Evolutionary conservation across 2,797 vertebrate genomes (phyloP).

Genomic region (Fringilla coelebs): DNA sequence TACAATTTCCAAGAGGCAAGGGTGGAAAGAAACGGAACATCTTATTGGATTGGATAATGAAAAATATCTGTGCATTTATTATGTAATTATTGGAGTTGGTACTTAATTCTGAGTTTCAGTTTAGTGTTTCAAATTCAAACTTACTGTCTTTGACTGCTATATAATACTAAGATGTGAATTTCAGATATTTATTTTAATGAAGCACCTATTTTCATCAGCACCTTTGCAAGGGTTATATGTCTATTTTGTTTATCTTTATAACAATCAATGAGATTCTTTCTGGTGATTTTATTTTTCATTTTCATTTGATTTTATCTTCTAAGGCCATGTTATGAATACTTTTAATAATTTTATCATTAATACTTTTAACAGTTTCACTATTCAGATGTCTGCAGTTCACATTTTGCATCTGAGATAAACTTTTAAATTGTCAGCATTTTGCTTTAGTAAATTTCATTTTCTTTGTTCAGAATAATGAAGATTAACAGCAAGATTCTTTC

Average conservation of each 20-base stretch:
- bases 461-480: background rate
- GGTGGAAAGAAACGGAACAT: background rate
- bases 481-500: background rate
- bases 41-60: background rate
- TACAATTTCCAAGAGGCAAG: background rate
- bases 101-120: background rate
- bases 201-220: background rate
- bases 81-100: background rate
- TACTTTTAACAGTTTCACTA: background rate
- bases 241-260: background rate
- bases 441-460: background rate
- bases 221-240: background rate
- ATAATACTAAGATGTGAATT: background rate
- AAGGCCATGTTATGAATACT: background rate
- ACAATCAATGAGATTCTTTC: background rate
- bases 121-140: constrained; percentile 9
- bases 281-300: background rate
- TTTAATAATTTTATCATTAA: background rate
- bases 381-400: background rate
- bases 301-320: background rate
- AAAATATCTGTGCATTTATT: background rate
- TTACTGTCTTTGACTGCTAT: background rate
- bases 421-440: background rate
- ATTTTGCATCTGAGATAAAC: background rate
- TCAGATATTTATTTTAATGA: background rate